A percentile compares a stretch with the other conserved stretches of the same genome.
Evolutionary conservation across 2,113 vertebrate species (phyloP).

Genomic region (Fukomys damarensis): DNA sequence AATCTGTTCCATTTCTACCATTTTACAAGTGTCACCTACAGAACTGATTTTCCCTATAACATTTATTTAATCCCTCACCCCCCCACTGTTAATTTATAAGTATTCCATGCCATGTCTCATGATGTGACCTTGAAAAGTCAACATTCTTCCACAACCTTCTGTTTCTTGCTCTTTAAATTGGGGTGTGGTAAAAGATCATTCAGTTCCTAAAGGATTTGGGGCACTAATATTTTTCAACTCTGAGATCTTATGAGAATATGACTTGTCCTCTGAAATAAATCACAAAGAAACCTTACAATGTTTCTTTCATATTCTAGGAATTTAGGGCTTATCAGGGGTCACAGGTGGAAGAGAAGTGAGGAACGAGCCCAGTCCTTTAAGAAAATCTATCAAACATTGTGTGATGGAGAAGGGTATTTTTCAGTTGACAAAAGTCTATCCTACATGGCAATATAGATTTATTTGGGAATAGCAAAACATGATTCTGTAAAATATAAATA

Average conservation of each 20-base stretch:
- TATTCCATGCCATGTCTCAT: neutral
- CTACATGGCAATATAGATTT: neutral
- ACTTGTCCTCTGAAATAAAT: neutral
- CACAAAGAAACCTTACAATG: neutral
- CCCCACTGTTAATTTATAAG: neutral
- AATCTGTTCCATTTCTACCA: neutral
- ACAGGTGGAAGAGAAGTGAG: neutral
- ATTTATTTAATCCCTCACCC: neutral
- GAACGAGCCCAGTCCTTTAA: neutral
- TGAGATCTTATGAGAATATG: neutral
- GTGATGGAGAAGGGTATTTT: neutral
- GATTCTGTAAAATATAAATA: neutral
- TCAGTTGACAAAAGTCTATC: neutral
- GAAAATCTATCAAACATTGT: neutral
- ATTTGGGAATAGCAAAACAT: neutral
- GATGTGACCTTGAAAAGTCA: neutral
- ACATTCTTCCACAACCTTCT: neutral
- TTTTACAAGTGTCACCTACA: neutral
- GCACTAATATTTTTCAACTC: neutral
- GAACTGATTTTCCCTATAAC: neutral
- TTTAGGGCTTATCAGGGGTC: neutral
- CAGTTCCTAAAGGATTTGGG: neutral
- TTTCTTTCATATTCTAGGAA: neutral
- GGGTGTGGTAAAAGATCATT: neutral
- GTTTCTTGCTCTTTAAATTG: neutral